Evolutionary conservation across 2,113 vertebrate species (phyloP).

Genomic region (Micromys minutus): DNA sequence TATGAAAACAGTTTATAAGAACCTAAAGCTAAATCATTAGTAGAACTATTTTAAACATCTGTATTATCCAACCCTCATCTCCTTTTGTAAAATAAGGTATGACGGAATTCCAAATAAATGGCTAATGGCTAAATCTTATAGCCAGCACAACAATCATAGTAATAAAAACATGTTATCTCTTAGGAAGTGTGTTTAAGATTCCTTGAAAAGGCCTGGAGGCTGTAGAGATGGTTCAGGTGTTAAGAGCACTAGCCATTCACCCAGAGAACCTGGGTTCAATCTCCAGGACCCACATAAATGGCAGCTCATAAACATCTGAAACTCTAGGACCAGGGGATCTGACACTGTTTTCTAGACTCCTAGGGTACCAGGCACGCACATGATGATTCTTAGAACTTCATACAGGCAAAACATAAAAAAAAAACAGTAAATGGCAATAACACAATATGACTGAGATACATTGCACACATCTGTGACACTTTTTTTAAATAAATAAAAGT

Average conservation of each 20-base stretch:
- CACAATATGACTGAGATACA: not conserved
- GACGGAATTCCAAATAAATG: constrained; percentile 28
- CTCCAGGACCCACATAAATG: not conserved
- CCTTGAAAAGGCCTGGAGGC: not conserved
- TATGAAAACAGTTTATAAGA: not conserved
- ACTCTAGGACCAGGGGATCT: not conserved
- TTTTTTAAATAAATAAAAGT: not conserved
- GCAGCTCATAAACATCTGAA: not conserved
- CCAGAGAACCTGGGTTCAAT: too few species aligned
- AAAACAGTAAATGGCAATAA: not conserved
- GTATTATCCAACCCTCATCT: constrained; percentile 22
- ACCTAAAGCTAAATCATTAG: constrained; percentile 11
- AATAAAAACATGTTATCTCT: not conserved
- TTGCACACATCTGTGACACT: not conserved
- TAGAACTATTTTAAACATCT: not conserved
- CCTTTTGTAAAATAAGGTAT: not conserved
- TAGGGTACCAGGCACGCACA: not conserved
- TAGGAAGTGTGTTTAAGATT: not conserved
- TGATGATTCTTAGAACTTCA: not conserved
- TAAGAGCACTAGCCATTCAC: not conserved
- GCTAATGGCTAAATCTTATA: constrained; percentile 8
- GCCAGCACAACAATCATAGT: not conserved
- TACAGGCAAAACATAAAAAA: not conserved
- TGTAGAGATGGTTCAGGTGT: not conserved
- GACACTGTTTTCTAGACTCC: not conserved